These are phyloP conservation scores for Paelopatides confundens DNA, from an alignment of 53 echinoderm and acorn worm species.

Conservation along the genomic window DNA sequence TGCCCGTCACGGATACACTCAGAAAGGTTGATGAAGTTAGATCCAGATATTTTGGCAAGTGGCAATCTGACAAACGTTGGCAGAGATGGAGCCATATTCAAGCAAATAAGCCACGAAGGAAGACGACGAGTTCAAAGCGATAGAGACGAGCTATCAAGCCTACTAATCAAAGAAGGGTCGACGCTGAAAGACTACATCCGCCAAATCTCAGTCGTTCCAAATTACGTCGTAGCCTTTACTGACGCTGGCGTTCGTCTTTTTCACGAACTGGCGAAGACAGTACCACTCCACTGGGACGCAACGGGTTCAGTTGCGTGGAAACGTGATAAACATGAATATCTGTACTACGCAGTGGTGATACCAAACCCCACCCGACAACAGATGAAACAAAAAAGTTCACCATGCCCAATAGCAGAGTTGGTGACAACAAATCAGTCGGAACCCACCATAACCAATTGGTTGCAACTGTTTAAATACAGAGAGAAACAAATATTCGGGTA, in stretches of 20 bases:
- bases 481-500: not conserved
- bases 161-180: not conserved
- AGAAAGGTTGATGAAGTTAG: not conserved
- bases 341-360: not conserved
- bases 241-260: conserved; percentile 1
- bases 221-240: not conserved
- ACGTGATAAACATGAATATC: not conserved
- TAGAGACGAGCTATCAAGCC: not conserved
- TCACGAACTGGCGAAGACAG: not conserved
- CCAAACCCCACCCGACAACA: not conserved
- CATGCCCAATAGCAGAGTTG: conserved; percentile 8
- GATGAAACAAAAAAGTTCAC: not conserved
- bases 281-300: conserved; percentile 20
- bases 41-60: not conserved
- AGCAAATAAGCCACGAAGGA: not conserved
- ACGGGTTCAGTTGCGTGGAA: conserved; percentile 18
- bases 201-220: not conserved
- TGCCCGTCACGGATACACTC: not conserved
- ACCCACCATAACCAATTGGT: conserved; percentile 22
- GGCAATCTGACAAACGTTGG: not conserved
- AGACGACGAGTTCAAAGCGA: not conserved
- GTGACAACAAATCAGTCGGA: not conserved
- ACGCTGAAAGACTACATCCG: not conserved
- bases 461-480: not conserved
- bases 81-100: not conserved